A percentile compares a stretch with the other conserved stretches of the same genome.
phyloP scores from a whole-genome alignment of 2,797 vertebrate species.

The Oryzias dopingdopingensis region DNA sequence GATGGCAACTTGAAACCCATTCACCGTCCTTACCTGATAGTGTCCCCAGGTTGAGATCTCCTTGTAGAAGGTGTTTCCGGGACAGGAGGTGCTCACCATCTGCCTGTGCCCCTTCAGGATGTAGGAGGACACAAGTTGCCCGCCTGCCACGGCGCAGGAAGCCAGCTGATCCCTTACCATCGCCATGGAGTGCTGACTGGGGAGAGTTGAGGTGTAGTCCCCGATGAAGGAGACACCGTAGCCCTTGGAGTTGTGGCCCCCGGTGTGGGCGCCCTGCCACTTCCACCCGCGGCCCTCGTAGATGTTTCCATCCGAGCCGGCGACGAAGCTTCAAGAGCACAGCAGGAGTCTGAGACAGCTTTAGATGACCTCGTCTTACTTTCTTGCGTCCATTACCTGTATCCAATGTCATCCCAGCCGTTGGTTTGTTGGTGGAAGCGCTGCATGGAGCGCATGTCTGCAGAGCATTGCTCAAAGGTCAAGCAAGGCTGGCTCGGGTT shows the following conservation, averaged over 20 bases:
- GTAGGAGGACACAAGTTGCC: constrained; percentile 67
- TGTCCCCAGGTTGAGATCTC: constrained; percentile 81
- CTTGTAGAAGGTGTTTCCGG: constrained; percentile 79
- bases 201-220: constrained; percentile 74
- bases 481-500: constrained; percentile 74
- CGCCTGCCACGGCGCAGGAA: constrained; percentile 67
- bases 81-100: constrained; percentile 78
- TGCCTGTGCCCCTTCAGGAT: constrained; percentile 84
- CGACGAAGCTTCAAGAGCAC: constrained; percentile 79
- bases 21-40: constrained; percentile 64
- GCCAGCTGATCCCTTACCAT: constrained; percentile 77
- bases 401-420: constrained; percentile 89
- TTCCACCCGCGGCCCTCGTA: constrained; percentile 88
- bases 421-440: constrained; percentile 83
- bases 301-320: constrained; percentile 85
- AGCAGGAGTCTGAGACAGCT: background rate
- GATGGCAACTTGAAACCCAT: background rate
- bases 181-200: constrained; percentile 62
- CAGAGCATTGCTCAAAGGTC: constrained; percentile 75
- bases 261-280: constrained; percentile 85
- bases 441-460: constrained; percentile 86
- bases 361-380: too few relatives aligned
- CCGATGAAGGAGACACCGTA: constrained; percentile 86
- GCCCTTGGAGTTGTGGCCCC: constrained; percentile 81
- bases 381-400: constrained; percentile 75